A percentile compares a stretch with the other conserved stretches of the same genome.
These are phyloP conservation scores for Benthosema pterotum DNA, from an alignment of 2,797 vertebrate genomes.

Conservation along the genomic window DNA sequence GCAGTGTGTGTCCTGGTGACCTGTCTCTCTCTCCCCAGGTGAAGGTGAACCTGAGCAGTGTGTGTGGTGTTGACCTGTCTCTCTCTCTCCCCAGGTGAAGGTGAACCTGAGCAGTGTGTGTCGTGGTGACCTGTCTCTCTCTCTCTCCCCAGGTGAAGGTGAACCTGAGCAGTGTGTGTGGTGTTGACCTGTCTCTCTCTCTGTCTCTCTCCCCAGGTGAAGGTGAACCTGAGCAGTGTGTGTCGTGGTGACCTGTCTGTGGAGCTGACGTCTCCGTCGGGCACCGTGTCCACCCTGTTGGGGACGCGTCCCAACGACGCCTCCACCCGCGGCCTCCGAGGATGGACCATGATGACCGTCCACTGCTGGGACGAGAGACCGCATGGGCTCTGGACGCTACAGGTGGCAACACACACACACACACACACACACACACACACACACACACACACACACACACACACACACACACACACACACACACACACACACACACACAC, in stretches of 20 bases:
- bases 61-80: too few relatives aligned
- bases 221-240: conserved; percentile 61
- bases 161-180: conserved; percentile 66
- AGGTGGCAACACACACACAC: conserved; percentile 1
- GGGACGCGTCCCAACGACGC: conserved; percentile 59
- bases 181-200: conserved; percentile 61
- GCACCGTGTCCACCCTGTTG: conserved; percentile 60
- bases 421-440: too few relatives aligned
- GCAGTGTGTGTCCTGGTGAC: conserved; percentile 68
- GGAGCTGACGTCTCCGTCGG: conserved; percentile 67
- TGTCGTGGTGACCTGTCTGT: conserved; percentile 71
- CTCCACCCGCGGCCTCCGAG: conserved; percentile 56
- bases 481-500: too few relatives aligned
- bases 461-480: too few relatives aligned
- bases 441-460: too few relatives aligned
- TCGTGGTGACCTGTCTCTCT: conserved; percentile 62
- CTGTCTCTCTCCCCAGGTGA: conserved; percentile 55
- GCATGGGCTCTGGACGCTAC: conserved; percentile 51
- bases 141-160: conserved; percentile 58
- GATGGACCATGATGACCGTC: conserved; percentile 60
- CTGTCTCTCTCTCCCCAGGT: conserved; percentile 28
- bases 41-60: too few relatives aligned
- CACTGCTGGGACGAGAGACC: conserved; percentile 61
- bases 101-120: conserved; percentile 68
- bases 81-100: conserved; percentile 53